Evolutionary conservation across 1,140 invertebrate genomes (phyloP).

Genomic region (Lycorma delicatula): DNA sequence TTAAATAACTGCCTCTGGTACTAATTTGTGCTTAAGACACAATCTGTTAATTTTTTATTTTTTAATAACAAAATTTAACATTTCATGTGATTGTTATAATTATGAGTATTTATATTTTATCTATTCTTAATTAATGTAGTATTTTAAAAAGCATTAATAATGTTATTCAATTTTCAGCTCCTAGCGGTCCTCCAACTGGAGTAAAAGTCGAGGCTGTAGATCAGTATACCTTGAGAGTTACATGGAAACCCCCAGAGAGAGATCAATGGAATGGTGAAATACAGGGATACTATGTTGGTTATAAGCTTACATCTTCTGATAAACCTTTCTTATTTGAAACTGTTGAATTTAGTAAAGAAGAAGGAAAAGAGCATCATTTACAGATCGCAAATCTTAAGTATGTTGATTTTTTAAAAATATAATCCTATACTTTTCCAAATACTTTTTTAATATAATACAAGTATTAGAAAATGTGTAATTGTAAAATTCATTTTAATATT

Average conservation of each 20-base stretch:
- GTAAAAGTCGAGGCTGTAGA: conserved; percentile 85
- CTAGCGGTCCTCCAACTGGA: conserved; percentile 69
- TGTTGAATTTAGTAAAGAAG: conserved; percentile 83
- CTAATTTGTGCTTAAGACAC: no score
- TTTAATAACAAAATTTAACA: no score
- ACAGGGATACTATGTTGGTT: conserved; percentile 82
- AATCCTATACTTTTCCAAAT: no score
- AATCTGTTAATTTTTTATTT: no score
- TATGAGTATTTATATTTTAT: background rate
- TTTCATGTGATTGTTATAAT: no score
- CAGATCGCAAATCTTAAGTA: conserved; percentile 71
- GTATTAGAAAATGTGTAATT: no score
- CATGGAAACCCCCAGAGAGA: conserved; percentile 84
- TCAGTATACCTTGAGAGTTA: conserved; percentile 83
- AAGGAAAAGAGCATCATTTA: conserved; percentile 79
- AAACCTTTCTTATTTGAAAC: conserved; percentile 88
- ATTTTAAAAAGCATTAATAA: background rate
- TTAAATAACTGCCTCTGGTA: no score
- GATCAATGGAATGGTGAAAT: conserved; percentile 92
- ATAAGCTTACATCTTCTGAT: conserved; percentile 79
- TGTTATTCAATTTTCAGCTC: conserved; percentile 41
- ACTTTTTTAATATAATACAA: no score
- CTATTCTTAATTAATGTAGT: background rate
- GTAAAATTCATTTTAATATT: no score
- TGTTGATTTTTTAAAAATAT: conserved; percentile 29